Conservation (phyloP, 2,888 invertebrate species). For the Parnassius orleans region DNA sequence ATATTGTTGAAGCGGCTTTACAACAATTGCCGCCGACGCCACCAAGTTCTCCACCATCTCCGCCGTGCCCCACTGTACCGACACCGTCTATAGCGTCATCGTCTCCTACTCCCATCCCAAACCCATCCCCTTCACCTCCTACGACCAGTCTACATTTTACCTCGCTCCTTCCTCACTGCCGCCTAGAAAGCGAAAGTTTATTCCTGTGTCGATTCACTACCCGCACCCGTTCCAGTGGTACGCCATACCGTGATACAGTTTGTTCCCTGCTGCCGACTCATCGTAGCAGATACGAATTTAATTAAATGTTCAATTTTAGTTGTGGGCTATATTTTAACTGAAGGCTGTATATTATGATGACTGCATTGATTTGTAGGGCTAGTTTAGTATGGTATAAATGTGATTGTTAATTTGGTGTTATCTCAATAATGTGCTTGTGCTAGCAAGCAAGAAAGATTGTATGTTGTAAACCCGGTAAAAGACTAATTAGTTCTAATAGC, state of each 20-base stretch:
- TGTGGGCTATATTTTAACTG: conserved; percentile 44
- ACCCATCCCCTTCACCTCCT: conserved; percentile 62
- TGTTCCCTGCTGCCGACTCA: conserved; percentile 83
- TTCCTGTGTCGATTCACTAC: conserved; percentile 82
- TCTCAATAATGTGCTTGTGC: conserved; percentile 26
- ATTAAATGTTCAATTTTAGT: conserved; percentile 32
- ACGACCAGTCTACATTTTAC: conserved; percentile 57
- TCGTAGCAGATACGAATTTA: conserved; percentile 40
- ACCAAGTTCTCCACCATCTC: conserved; percentile 78
- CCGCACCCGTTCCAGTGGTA: conserved; percentile 63
- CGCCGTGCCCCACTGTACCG: conserved; percentile 63
- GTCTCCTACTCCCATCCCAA: conserved; percentile 56
- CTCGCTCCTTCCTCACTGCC: conserved; percentile 82
- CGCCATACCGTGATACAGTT: conserved; percentile 90
- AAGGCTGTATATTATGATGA: conserved; percentile 44
- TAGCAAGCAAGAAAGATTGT: conserved; percentile 33
- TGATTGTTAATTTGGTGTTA: conserved; percentile 30
- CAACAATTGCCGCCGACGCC: conserved; percentile 81
- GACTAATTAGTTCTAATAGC: conserved; percentile 52
- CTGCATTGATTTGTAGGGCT: conserved; percentile 37
- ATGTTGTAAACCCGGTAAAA: conserved; percentile 47
- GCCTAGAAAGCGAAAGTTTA: conserved; percentile 88
- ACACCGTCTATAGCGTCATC: conserved; percentile 38
- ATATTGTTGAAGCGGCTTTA: conserved; percentile 67
- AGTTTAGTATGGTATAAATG: conserved; percentile 32